A percentile compares a stretch with the other conserved stretches of the same genome.
phyloP scores from a whole-genome alignment of 2,888 invertebrate species.

The Saturnia pavonia region DNA sequence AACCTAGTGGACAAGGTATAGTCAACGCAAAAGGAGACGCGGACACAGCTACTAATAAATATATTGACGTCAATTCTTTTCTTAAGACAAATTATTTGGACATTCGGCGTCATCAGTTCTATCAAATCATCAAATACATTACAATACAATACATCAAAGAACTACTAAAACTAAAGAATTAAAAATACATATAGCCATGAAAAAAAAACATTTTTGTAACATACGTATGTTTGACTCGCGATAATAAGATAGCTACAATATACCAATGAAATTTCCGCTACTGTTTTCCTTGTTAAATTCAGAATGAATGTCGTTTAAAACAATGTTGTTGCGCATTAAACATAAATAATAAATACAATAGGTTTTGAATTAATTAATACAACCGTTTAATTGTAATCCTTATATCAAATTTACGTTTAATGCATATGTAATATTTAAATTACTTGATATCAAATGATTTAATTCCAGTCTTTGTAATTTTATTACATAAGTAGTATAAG shows the following conservation, averaged over 20 bases:
- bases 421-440: constrained; percentile 16
- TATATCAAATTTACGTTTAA: neutral
- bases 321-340: neutral
- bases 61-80: too few species aligned
- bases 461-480: neutral
- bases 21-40: too few species aligned
- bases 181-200: neutral
- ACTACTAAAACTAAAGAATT: neutral
- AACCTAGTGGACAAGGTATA: too few species aligned
- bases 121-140: too few species aligned
- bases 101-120: neutral
- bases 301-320: constrained; percentile 14
- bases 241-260: constrained; percentile 33
- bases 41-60: too few species aligned
- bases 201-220: constrained; percentile 5
- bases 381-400: constrained; percentile 4
- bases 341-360: constrained; percentile 14
- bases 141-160: neutral
- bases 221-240: constrained; percentile 39
- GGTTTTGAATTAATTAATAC: constrained; percentile 22
- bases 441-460: neutral
- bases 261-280: constrained; percentile 36
- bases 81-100: neutral
- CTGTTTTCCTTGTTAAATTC: constrained; percentile 16
- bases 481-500: neutral